Conservation (phyloP, 2,113 vertebrate species). For the Equus quagga region DNA sequence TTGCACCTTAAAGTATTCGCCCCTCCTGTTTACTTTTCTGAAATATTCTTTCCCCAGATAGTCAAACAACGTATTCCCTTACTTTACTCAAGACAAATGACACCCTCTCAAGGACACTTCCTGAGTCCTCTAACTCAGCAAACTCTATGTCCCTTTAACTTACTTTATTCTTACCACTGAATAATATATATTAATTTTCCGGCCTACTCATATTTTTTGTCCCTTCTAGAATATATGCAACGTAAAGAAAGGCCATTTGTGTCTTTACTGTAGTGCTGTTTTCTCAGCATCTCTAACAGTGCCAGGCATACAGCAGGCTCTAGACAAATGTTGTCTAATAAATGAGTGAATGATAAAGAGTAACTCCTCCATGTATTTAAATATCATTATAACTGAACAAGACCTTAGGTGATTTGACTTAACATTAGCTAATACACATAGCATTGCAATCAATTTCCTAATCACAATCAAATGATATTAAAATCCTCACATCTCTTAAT, state of each 20-base stretch:
- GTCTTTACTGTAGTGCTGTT: neutral
- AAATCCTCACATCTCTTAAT: neutral
- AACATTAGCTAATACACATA: neutral
- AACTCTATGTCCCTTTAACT: neutral
- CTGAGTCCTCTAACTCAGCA: neutral
- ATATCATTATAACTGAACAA: neutral
- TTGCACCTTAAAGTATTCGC: neutral
- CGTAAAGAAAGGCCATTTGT: neutral
- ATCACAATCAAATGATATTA: neutral
- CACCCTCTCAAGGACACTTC: neutral
- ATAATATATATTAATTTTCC: neutral
- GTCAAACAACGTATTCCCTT: neutral
- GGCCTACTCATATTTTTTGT: neutral
- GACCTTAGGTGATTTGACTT: neutral
- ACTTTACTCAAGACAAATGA: neutral
- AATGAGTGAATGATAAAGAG: neutral
- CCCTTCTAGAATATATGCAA: neutral
- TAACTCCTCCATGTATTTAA: neutral
- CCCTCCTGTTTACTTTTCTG: neutral
- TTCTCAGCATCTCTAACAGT: neutral
- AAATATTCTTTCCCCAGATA: neutral
- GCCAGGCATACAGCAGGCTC: neutral
- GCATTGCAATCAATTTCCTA: neutral
- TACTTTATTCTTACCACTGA: neutral
- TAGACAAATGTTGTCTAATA: neutral